A percentile compares a stretch with the other conserved stretches of the same genome.
These are phyloP conservation scores for Microtus richardsoni DNA, from an alignment of 2,113 vertebrate species.

Conservation along the genomic window DNA sequence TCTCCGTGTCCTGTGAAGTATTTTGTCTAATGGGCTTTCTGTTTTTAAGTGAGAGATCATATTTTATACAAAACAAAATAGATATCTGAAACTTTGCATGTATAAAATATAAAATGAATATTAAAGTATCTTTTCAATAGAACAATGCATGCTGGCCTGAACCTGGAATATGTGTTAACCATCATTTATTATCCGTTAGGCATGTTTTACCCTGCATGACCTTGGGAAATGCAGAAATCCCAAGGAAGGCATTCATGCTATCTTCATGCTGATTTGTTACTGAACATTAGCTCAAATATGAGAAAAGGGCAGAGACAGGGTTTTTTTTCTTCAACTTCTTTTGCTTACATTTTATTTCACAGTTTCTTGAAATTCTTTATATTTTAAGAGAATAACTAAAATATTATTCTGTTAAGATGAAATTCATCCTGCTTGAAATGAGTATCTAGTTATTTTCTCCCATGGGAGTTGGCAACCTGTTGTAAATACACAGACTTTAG, in stretches of 20 bases:
- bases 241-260: not conserved
- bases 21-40: not conserved
- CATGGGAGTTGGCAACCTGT: not conserved
- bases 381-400: not conserved
- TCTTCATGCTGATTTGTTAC: not conserved
- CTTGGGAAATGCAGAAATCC: not conserved
- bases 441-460: not conserved
- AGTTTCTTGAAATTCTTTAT: not conserved
- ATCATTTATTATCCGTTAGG: not conserved
- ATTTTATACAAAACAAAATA: not conserved
- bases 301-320: not conserved
- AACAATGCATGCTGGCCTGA: not conserved
- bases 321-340: not conserved
- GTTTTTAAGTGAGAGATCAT: not conserved
- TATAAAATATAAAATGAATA: not conserved
- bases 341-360: conserved; percentile 45
- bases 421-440: not conserved
- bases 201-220: not conserved
- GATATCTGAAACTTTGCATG: not conserved
- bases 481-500: conserved; percentile 1
- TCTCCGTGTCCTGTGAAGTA: not conserved
- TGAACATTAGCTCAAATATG: not conserved
- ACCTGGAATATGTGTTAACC: not conserved
- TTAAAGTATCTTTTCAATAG: not conserved
- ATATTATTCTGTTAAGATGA: conserved; percentile 30